phyloP scores from a whole-genome alignment of 2,113 vertebrate genomes.

The Bubo bubo region DNA sequence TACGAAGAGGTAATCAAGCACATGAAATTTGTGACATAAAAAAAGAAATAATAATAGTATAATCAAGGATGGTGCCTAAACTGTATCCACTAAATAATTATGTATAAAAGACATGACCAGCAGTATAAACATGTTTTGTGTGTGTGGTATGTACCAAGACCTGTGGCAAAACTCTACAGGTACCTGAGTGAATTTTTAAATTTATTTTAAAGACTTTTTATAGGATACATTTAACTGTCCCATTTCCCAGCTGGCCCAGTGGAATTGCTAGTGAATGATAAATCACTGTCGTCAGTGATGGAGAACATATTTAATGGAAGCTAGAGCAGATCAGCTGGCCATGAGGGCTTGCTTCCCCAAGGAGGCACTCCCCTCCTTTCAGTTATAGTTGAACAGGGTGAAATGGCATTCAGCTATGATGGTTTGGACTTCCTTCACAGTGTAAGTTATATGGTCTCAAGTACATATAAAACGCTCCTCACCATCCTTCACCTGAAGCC shows the following conservation, averaged over 20 bases:
- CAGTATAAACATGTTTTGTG: accelerated
- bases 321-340: background rate
- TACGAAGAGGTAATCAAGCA: constrained; percentile 92
- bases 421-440: background rate
- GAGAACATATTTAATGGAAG: background rate
- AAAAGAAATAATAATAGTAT: background rate
- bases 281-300: background rate
- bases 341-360: background rate
- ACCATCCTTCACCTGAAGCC: background rate
- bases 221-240: background rate
- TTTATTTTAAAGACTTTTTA: background rate
- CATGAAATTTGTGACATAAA: background rate
- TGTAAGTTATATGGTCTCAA: background rate
- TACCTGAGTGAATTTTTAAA: background rate
- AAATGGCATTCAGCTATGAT: background rate
- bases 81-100: background rate
- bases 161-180: background rate
- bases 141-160: background rate
- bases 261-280: background rate
- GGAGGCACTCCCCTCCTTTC: constrained; percentile 3
- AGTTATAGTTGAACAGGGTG: background rate
- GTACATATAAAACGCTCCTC: background rate
- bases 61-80: background rate
- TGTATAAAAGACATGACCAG: background rate
- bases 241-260: background rate